Base-by-base conservation (phyloP, 2,113 vertebrate genomes). In the Clarias batrachus region DNA sequence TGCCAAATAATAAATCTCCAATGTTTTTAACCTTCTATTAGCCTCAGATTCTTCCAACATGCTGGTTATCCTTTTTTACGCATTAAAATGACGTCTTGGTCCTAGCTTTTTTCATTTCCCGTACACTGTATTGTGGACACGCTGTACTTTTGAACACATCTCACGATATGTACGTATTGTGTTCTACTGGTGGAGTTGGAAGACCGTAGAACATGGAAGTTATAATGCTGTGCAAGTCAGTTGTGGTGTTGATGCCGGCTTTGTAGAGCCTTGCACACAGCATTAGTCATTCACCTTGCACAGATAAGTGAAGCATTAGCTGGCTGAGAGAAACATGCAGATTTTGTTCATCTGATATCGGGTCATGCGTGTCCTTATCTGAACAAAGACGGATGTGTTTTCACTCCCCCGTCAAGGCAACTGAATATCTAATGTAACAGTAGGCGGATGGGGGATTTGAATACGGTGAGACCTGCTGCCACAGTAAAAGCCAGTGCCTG, bases 331-430 rank as follows among this genome's bases (percentile, higher is more conserved):
- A 52, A 82, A 70, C 81, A 73, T 87, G 60, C 79, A 84, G 85
- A 73, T 83, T 83, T 87, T 87, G 88, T 83, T 74, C 80, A 54
- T 84, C 60, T 37, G 25, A 9, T 88, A 87, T 90, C 85, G 54
- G 52, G 81, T 63, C 81, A 76, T 79, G 81, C 37, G 12, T 89
- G 62, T 88, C 89, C 88, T 90, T 37, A 23, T 59, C 87, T 85
- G 68, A 68, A 65, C 65, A 62, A 91, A 91, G 91, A 93, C 91
- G 63, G 89, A 92, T 92, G 89, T 2, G 54, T 84, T 77, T 85
- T 57, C 63, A 21, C 83, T 33, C 83, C 76, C 82, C 77, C 27
- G 78, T 91, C 91, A 92, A 92, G 87, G 88, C 27, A 89, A 88
- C 76, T n/a, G 56, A 87, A 88, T 91, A 86, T 78, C 63, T 84